These are phyloP conservation scores for Solen grandis DNA, from an alignment of 1,140 invertebrate species.

Conservation along the genomic window DNA sequence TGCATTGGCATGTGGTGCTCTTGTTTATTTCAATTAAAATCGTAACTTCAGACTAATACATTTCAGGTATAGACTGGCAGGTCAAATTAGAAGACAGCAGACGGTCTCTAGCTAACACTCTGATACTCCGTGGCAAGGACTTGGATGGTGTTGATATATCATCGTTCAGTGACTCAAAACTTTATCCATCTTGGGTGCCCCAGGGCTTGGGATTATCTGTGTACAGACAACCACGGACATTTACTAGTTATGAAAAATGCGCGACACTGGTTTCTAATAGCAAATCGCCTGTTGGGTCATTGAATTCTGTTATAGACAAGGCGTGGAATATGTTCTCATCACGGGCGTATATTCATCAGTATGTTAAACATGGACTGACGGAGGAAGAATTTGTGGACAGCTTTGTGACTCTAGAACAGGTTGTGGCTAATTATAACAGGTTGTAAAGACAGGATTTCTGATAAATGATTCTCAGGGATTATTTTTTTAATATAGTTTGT, in stretches of 20 bases:
- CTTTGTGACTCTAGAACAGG: constrained; percentile 79
- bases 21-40: no score
- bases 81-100: constrained; percentile 70
- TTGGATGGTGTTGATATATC: constrained; percentile 57
- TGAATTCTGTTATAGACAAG: constrained; percentile 76
- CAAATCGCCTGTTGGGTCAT: constrained; percentile 63
- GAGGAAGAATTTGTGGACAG: constrained; percentile 80
- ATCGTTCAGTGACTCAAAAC: constrained; percentile 70
- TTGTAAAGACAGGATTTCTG: constrained; percentile 62
- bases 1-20: no score
- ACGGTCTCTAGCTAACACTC: constrained; percentile 72
- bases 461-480: no score
- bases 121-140: constrained; percentile 77
- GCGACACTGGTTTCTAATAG: constrained; percentile 78
- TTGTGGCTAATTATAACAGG: constrained; percentile 77
- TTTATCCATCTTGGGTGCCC: constrained; percentile 76
- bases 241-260: constrained; percentile 78
- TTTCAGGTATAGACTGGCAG: constrained; percentile 80
- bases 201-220: constrained; percentile 54
- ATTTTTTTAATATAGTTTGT: no score
- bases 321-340: constrained; percentile 81
- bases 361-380: constrained; percentile 75
- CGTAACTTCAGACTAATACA: no score
- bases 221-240: constrained; percentile 67
- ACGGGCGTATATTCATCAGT: constrained; percentile 80